Percentiles rank a stretch among this genome's conserved stretches.
Conservation (phyloP, 2,888 invertebrate species). For the Cacoxenus indagator region DNA sequence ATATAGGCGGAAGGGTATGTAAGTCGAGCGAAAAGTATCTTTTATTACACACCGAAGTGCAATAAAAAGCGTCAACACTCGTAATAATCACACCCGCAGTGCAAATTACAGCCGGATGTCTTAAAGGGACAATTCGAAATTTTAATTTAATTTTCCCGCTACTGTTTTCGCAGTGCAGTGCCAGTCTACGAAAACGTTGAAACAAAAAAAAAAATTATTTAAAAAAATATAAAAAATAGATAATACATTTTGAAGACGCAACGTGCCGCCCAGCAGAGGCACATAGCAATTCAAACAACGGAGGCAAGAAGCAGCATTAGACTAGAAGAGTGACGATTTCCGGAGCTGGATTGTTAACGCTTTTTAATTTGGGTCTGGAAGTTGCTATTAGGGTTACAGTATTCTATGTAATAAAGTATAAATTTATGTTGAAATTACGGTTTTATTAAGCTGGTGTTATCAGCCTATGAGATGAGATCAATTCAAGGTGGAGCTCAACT, state of each 20-base stretch:
- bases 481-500: too few relatives aligned
- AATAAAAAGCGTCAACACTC: background rate
- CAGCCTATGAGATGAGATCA: too few relatives aligned
- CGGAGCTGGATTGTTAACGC: too few relatives aligned
- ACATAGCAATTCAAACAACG: too few relatives aligned
- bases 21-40: conserved; percentile 4
- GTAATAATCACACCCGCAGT: conserved; percentile 13
- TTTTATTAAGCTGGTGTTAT: too few relatives aligned
- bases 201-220: background rate
- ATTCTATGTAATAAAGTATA: too few relatives aligned
- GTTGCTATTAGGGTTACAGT: too few relatives aligned
- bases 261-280: background rate
- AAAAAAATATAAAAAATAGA: background rate
- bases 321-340: too few relatives aligned
- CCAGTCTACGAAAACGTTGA: background rate
- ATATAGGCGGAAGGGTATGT: too few relatives aligned
- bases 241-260: background rate
- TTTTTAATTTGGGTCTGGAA: too few relatives aligned
- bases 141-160: conserved; percentile 29
- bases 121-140: background rate
- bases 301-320: too few relatives aligned
- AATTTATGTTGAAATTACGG: too few relatives aligned
- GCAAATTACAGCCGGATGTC: background rate
- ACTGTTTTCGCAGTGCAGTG: conserved; percentile 23
- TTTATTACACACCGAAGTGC: background rate